phyloP scores from a whole-genome alignment of 2,888 invertebrate species.

The Pseudococcus longispinus region DNA sequence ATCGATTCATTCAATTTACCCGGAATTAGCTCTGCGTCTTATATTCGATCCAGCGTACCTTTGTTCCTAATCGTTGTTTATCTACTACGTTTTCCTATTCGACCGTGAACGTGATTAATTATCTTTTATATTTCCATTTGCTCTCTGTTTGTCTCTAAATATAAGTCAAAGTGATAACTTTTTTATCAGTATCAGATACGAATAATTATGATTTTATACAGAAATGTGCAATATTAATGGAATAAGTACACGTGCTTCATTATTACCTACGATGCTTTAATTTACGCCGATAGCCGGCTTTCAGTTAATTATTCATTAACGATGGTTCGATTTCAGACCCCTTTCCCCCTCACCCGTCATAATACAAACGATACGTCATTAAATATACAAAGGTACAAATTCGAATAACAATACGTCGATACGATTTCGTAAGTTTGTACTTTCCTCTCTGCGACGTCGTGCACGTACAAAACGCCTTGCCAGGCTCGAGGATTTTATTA shows the following conservation, averaged over 20 bases:
- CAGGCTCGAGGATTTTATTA: constrained; percentile 35
- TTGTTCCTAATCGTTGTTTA: neutral
- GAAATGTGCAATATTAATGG: constrained; percentile 8
- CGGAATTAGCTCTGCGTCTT: neutral
- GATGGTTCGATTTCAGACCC: neutral
- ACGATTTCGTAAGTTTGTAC: neutral
- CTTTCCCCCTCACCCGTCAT: neutral
- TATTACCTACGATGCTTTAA: neutral
- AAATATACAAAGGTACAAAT: neutral
- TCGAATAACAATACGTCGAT: neutral
- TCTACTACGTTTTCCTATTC: neutral
- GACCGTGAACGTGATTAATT: neutral
- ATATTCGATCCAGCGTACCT: neutral
- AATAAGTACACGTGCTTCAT: constrained; percentile 6
- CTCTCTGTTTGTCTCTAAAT: constrained; percentile 11
- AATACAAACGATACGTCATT: neutral
- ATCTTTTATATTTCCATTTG: neutral
- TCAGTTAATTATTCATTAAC: neutral
- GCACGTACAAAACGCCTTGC: neutral
- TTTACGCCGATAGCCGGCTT: neutral
- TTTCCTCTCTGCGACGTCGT: neutral
- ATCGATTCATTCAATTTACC: constrained; percentile 73
- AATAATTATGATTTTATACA: neutral
- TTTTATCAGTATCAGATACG: neutral
- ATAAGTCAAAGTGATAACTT: neutral